Base-by-base conservation (phyloP, 2,113 vertebrate species). In the Gymnorhina tibicen region DNA sequence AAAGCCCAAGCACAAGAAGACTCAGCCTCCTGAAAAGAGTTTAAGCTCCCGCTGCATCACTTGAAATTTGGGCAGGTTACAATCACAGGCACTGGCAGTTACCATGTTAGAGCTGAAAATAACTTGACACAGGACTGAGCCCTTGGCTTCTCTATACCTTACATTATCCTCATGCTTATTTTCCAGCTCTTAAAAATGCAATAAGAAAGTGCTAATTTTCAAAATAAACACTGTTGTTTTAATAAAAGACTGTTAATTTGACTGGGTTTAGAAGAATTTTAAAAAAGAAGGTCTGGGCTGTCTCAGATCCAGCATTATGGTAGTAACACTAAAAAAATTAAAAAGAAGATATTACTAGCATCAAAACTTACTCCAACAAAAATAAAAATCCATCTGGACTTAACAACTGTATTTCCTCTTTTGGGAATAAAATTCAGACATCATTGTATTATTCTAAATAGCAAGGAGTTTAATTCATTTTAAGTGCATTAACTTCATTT, bases 341-440 rank as follows among this genome's bases (percentile, higher is more conserved):
- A 30, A 50, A 50, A 47, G 8, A 82, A 63, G 9, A 33, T 39
- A 68, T 83, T 84, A 53, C 69, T 64, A 68, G 69, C 41, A 39
- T 92, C 60, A 81, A 95, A 96, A 95, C 69, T 72, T 64, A 84
- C 35, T 92, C 94, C 94, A 97, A 94, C 35, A 94, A 89, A 95
- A 97, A 97, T 64, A 96, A 87, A 95, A 95, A 56, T 89, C 77
- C 96, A 97, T 94, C 94, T 95, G 96, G 94, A 92, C 52, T 79
- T 92, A 89, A 94, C 91, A 97, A 91, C 94, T 95, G 24, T 47
- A 87, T 96, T 97, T 96, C 95, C 96, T 91, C 96, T 94, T 91
- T 60, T 26, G 94, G 93, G 94, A 96, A 93, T 85, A 63, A 85
- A 91, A 94, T 85, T 94, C 81, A 95, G 89, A 87, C 91, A 69